These are phyloP conservation scores for Hirtodrosophila trivittata DNA, from an alignment of 2,888 invertebrate genomes.

Conservation along the genomic window DNA sequence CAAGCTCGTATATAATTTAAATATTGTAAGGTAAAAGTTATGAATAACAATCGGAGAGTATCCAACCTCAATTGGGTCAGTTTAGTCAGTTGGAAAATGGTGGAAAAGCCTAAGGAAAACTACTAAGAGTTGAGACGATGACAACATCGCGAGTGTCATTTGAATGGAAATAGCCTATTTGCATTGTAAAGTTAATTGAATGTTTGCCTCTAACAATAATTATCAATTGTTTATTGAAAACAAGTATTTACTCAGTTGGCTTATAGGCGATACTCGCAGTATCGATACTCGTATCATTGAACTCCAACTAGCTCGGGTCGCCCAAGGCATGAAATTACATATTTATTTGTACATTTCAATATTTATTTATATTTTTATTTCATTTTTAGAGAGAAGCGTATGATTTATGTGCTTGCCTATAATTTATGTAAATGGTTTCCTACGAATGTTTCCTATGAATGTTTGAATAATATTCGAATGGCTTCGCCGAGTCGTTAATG, in stretches of 20 bases:
- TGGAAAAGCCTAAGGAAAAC: too few relatives aligned
- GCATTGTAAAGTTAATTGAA: conserved; percentile 55
- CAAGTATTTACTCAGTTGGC: conserved; percentile 61
- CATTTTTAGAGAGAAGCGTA: too few relatives aligned
- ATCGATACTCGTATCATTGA: conserved; percentile 36
- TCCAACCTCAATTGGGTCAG: too few relatives aligned
- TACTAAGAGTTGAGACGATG: too few relatives aligned
- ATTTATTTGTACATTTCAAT: conserved; percentile 52
- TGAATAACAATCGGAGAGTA: too few relatives aligned
- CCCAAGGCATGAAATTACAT: conserved; percentile 58
- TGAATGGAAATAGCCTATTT: conserved; percentile 46
- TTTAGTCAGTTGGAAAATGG: too few relatives aligned
- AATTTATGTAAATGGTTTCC: conserved; percentile 48
- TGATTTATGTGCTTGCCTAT: conserved; percentile 44
- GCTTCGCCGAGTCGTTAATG: conserved; percentile 46
- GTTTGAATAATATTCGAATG: too few relatives aligned
- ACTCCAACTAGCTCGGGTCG: conserved; percentile 44
- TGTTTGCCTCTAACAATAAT: conserved; percentile 57
- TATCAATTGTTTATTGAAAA: conserved; percentile 56
- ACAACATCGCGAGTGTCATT: conserved; percentile 22
- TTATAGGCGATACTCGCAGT: too few relatives aligned
- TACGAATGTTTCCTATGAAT: conserved; percentile 17
- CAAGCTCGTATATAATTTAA: too few relatives aligned
- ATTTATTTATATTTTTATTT: too few relatives aligned
- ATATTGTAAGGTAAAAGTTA: too few relatives aligned